phyloP scores from a whole-genome alignment of 2,888 invertebrate species.

The Blastobasis lacticolella region DNA sequence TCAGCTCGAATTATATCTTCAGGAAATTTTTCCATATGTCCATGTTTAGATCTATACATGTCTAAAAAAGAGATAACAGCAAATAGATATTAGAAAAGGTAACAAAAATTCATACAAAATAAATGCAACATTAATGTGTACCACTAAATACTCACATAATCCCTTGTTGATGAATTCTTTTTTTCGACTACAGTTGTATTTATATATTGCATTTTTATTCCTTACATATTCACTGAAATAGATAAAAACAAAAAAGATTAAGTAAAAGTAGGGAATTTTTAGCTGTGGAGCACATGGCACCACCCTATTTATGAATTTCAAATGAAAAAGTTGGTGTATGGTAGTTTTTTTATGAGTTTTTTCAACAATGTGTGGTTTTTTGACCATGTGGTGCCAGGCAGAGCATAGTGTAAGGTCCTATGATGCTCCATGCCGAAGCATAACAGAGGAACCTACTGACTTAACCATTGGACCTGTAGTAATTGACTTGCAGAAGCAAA shows the following conservation, averaged over 20 bases:
- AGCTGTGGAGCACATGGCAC: too few relatives aligned
- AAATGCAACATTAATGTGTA: too few relatives aligned
- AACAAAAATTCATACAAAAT: too few relatives aligned
- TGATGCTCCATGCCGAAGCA: too few relatives aligned
- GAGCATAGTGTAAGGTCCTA: too few relatives aligned
- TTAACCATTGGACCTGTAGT: too few relatives aligned
- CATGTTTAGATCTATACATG: slow-evolving; percentile 76
- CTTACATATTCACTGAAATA: slow-evolving; percentile 86
- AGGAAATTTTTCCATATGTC: slow-evolving; percentile 86
- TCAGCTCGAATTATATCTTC: slow-evolving; percentile 85
- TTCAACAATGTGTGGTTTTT: too few relatives aligned
- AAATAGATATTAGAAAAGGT: background rate
- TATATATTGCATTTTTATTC: slow-evolving; percentile 80
- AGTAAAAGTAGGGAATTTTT: too few relatives aligned
- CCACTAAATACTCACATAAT: slow-evolving; percentile 75
- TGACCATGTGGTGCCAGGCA: too few relatives aligned
- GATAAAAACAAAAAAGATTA: slow-evolving; percentile 18
- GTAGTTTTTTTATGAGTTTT: too few relatives aligned
- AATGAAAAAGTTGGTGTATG: background rate
- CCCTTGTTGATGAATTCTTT: slow-evolving; percentile 88
- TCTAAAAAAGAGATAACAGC: slow-evolving; percentile 46
- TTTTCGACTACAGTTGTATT: slow-evolving; percentile 85
- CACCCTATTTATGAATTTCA: background rate
- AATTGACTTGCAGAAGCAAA: too few relatives aligned
- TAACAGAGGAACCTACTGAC: too few relatives aligned